Percentiles rank a stretch among this genome's conserved stretches.
phyloP scores from a whole-genome alignment of 2,888 invertebrate species.

The Heliconius ethilla region DNA sequence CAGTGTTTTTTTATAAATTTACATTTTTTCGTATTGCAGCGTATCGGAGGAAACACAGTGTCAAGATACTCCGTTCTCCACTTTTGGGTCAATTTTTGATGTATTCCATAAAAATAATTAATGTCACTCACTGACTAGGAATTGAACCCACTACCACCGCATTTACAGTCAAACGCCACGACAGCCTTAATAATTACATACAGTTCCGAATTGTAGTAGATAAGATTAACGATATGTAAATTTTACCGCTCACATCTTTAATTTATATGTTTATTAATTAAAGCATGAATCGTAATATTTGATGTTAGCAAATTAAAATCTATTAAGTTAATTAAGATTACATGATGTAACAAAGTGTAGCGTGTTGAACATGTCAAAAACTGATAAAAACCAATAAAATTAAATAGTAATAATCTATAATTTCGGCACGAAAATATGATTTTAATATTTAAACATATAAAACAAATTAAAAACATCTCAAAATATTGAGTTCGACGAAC shows the following conservation, averaged over 20 bases:
- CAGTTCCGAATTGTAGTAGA: not conserved
- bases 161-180: not conserved
- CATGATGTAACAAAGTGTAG: not conserved
- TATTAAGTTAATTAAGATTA: constrained; percentile 12
- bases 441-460: not conserved
- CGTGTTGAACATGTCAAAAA: not conserved
- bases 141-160: not conserved
- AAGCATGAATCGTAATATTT: not conserved
- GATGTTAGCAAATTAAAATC: not conserved
- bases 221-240: not conserved
- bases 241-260: not conserved
- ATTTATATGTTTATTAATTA: constrained; percentile 1
- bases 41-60: not conserved
- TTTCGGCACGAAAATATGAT: not conserved
- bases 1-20: not conserved
- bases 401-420: not conserved
- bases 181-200: not conserved
- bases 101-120: not conserved
- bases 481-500: too few relatives aligned
- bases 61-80: not conserved
- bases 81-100: not conserved
- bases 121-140: not conserved
- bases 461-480: not conserved
- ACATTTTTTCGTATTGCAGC: not conserved
- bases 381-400: not conserved